Percentiles rank a stretch among this genome's conserved stretches.
Evolutionary conservation across 2,888 invertebrate species (phyloP).

Genomic region (Ophion ventricosus): DNA sequence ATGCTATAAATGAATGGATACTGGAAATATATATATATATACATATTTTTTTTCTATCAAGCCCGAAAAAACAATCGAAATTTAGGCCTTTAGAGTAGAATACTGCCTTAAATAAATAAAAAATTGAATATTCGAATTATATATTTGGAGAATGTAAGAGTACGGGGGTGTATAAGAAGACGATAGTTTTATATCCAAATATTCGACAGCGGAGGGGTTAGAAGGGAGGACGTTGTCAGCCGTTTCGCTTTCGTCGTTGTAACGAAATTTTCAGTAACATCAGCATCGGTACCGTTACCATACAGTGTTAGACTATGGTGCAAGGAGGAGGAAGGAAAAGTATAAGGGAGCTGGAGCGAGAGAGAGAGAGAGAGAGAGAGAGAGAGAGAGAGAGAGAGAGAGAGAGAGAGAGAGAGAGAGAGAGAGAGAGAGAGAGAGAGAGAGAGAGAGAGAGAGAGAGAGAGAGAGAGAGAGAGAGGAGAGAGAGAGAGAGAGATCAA

Average conservation of each 20-base stretch:
- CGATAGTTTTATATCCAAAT: conserved; percentile 41
- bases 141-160: conserved; percentile 12
- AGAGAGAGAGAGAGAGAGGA: conserved; percentile 24
- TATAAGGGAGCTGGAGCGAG: background rate
- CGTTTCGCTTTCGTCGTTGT: conserved; percentile 43
- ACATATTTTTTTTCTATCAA: too few species aligned
- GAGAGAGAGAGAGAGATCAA: background rate
- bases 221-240: conserved; percentile 28
- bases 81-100: too few species aligned
- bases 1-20: too few species aligned
- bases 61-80: too few species aligned
- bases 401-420: conserved; percentile 30
- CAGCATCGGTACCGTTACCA: conserved; percentile 38
- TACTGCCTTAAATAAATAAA: background rate
- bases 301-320: conserved; percentile 25
- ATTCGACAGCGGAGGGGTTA: conserved; percentile 35
- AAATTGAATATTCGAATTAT: background rate
- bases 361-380: background rate
- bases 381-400: background rate
- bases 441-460: conserved; percentile 30
- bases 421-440: conserved; percentile 38
- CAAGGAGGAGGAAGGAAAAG: background rate
- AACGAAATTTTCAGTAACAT: conserved; percentile 63
- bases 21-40: too few species aligned
- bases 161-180: background rate